A percentile compares a stretch with the other conserved stretches of the same genome.
Evolutionary conservation across 1,140 invertebrate species (phyloP).

Genomic region (Brachionus koreanus): DNA sequence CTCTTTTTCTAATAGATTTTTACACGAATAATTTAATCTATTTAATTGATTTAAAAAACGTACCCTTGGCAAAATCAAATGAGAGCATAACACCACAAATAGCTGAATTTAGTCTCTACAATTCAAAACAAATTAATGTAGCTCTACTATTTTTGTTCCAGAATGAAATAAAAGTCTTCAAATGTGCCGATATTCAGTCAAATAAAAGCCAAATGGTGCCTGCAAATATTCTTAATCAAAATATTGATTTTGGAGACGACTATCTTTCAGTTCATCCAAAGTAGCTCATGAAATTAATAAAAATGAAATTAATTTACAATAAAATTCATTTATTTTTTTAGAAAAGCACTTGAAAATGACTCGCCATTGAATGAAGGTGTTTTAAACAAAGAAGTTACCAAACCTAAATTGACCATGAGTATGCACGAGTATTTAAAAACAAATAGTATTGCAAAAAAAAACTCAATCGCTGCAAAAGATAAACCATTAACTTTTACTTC

Average conservation of each 20-base stretch:
- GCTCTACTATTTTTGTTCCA: slow-evolving; percentile 19
- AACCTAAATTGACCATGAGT: neutral
- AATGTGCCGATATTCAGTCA: neutral
- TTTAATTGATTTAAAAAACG: slow-evolving; percentile 6
- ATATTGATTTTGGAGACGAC: neutral
- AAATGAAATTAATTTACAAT: neutral
- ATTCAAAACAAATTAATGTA: slow-evolving; percentile 15
- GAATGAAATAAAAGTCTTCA: slow-evolving; percentile 7
- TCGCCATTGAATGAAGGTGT: slow-evolving; percentile 10
- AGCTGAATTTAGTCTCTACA: neutral
- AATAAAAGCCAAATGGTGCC: neutral
- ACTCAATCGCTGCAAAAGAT: slow-evolving; percentile 46
- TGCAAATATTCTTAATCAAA: neutral
- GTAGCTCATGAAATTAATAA: neutral
- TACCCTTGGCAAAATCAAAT: neutral
- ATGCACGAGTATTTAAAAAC: slow-evolving; percentile 27
- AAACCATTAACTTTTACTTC: slow-evolving; percentile 54
- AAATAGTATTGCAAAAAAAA: slow-evolving; percentile 45
- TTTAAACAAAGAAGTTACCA: neutral
- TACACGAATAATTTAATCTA: slow-evolving; percentile 9
- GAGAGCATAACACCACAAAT: neutral
- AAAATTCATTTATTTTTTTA: neutral
- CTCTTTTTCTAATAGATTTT: slow-evolving; percentile 13
- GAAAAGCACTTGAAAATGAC: neutral
- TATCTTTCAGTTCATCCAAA: slow-evolving; percentile 1